These are phyloP conservation scores for Poecilia gillii DNA, from an alignment of 2,797 vertebrate species.

Conservation along the genomic window DNA sequence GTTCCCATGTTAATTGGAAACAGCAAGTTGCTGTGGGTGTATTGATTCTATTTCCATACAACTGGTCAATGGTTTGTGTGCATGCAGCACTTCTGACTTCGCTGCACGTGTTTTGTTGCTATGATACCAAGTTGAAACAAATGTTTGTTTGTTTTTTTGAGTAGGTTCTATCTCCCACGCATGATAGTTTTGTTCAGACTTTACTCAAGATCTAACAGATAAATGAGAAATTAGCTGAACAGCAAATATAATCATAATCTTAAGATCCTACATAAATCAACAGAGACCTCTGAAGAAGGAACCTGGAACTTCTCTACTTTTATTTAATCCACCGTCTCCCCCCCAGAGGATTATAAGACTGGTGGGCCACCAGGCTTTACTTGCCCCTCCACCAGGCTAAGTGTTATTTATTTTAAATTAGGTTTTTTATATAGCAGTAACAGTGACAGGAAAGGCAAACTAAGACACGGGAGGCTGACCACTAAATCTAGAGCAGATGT, in stretches of 20 bases:
- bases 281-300: not conserved
- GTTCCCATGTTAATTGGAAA: not conserved
- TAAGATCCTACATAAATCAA: not conserved
- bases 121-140: not conserved
- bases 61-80: not conserved
- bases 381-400: no score
- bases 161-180: not conserved
- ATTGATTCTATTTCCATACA: not conserved
- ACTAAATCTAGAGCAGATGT: slow-evolving; percentile 68
- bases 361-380: no score
- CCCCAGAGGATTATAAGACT: no score
- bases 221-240: not conserved
- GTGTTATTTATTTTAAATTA: no score
- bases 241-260: not conserved
- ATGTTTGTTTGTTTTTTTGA: not conserved
- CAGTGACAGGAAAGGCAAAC: no score
- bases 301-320: not conserved
- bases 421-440: no score
- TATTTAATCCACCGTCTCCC: not conserved
- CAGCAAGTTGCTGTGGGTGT: not conserved
- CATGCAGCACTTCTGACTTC: not conserved
- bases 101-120: not conserved
- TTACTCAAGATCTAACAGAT: not conserved
- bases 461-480: slow-evolving; percentile 36
- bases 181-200: not conserved